Conservation (phyloP, 2,113 vertebrate species). For the Nothoprocta pentlandii region DNA sequence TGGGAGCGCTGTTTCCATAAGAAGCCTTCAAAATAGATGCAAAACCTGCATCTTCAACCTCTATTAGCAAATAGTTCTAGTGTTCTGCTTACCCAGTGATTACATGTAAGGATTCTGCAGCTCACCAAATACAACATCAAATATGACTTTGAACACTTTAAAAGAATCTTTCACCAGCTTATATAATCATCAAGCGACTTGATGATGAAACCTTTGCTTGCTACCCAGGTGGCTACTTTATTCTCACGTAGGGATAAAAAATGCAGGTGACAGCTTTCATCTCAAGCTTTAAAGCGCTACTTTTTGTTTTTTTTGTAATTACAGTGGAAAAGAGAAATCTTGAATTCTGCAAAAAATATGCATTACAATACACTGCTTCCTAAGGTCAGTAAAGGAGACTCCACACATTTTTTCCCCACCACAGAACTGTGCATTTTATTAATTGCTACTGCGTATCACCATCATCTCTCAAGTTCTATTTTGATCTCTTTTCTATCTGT, state of each 20-base stretch:
- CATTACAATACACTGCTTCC: neutral
- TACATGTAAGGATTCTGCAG: neutral
- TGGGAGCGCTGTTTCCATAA: neutral
- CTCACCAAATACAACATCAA: neutral
- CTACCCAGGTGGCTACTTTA: neutral
- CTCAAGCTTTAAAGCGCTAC: neutral
- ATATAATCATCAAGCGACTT: neutral
- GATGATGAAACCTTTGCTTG: neutral
- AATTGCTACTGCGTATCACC: neutral
- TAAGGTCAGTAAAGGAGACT: neutral
- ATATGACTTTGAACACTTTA: neutral
- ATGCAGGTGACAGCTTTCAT: neutral
- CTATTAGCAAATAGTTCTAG: neutral
- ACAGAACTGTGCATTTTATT: neutral
- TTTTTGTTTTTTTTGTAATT: neutral
- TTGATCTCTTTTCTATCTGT: neutral
- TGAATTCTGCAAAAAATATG: neutral
- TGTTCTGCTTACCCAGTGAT: neutral
- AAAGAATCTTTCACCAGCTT: neutral
- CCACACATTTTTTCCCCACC: neutral
- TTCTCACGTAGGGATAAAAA: neutral
- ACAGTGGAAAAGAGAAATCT: neutral
- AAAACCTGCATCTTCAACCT: neutral
- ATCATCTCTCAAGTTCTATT: neutral
- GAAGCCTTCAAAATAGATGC: neutral